These are phyloP conservation scores for Boleophthalmus pectinirostris DNA, from an alignment of 2,113 vertebrate genomes.

Conservation along the genomic window DNA sequence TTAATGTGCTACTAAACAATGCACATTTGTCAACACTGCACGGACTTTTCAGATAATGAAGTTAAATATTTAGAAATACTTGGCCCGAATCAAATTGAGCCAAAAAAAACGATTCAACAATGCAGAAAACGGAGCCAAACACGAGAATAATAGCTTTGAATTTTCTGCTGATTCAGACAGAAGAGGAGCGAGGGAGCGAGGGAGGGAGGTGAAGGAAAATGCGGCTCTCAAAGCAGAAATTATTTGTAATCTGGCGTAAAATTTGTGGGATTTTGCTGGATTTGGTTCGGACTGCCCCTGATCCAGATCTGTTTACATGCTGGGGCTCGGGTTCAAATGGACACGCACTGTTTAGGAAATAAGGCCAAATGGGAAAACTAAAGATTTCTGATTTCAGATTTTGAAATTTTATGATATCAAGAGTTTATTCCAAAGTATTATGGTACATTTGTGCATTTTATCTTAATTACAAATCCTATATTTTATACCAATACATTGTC, in stretches of 20 bases:
- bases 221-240: conserved; percentile 65
- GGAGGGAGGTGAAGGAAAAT: conserved; percentile 44
- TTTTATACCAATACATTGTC: too few species aligned
- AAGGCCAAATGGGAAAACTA: background rate
- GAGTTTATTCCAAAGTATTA: background rate
- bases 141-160: conserved; percentile 47
- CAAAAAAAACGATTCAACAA: conserved; percentile 39
- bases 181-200: conserved; percentile 40
- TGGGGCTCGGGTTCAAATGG: conserved; percentile 23
- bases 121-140: conserved; percentile 37
- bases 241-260: conserved; percentile 80
- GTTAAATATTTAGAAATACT: background rate
- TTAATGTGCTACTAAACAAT: background rate
- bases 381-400: too few species aligned
- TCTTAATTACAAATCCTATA: too few species aligned
- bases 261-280: conserved; percentile 72
- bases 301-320: conserved; percentile 49
- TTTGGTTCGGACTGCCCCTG: conserved; percentile 59
- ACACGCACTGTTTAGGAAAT: conserved; percentile 4
- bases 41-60: background rate
- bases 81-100: background rate
- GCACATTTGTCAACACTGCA: background rate
- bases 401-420: too few species aligned
- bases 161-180: conserved; percentile 64
- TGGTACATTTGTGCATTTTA: too few species aligned